Percentiles rank a stretch among this genome's conserved stretches.
These are phyloP conservation scores for Tupiocoris notatus DNA, from an alignment of 2,888 invertebrate species.

Conservation along the genomic window DNA sequence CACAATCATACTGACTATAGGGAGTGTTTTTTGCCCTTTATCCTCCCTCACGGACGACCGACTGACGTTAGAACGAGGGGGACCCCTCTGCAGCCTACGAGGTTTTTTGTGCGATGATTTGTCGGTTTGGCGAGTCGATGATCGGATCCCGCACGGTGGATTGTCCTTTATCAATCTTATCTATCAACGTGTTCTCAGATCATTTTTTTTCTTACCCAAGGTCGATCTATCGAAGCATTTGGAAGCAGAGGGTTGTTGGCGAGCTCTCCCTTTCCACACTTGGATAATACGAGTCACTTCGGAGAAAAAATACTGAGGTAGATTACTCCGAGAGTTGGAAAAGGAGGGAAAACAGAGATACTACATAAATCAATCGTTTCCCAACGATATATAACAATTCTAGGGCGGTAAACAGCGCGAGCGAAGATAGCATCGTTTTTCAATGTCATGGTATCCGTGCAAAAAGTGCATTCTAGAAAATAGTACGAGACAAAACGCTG, in stretches of 20 bases:
- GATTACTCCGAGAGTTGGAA: neutral
- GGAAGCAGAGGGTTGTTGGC: neutral
- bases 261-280: neutral
- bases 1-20: neutral
- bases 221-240: neutral
- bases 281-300: neutral
- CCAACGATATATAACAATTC: neutral
- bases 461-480: no score
- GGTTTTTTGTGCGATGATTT: conserved; percentile 33
- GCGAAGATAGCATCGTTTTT: no score
- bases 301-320: neutral
- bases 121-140: conserved; percentile 40
- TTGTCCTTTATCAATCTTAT: conserved; percentile 38
- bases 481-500: no score
- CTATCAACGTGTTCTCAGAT: conserved; percentile 15
- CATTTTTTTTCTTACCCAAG: neutral
- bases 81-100: no score
- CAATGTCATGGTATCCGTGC: no score
- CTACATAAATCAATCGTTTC: neutral
- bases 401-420: no score
- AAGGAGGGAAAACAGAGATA: neutral
- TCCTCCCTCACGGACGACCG: neutral
- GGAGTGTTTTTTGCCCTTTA: conserved; percentile 11
- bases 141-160: conserved; percentile 30
- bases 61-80: neutral